Percentiles rank a stretch among this genome's conserved stretches.
Evolutionary conservation across 2,797 vertebrate genomes (phyloP).

Genomic region (Anguilla pacifica): DNA sequence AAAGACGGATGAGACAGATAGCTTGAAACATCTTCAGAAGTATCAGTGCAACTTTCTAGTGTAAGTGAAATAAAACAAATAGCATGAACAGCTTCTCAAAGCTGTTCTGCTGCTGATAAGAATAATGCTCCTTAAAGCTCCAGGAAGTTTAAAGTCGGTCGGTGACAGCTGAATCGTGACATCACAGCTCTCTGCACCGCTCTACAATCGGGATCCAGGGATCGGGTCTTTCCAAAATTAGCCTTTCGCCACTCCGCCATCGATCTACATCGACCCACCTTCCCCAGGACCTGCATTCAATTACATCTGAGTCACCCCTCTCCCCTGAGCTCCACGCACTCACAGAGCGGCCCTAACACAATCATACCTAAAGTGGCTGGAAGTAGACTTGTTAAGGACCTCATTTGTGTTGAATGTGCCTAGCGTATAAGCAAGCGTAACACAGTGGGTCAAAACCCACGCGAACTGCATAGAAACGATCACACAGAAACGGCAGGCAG

Average conservation of each 20-base stretch:
- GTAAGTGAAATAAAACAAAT: not conserved
- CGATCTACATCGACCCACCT: slow-evolving; percentile 64
- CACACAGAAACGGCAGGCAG: not conserved
- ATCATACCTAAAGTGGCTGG: not conserved
- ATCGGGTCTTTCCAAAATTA: slow-evolving; percentile 28
- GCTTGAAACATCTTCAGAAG: not conserved
- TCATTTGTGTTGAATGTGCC: not conserved
- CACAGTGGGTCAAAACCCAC: not conserved
- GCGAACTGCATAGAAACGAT: not conserved
- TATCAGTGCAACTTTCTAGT: not conserved
- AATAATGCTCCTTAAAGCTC: not conserved
- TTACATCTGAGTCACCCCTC: slow-evolving; percentile 52
- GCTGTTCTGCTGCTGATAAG: not conserved
- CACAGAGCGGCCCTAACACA: not conserved
- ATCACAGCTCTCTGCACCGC: not conserved
- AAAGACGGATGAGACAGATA: not conserved
- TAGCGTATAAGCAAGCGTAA: not conserved
- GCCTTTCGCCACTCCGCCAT: slow-evolving; percentile 22
- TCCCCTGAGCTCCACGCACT: not conserved
- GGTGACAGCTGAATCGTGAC: not conserved
- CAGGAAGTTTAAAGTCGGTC: not conserved
- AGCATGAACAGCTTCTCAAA: not conserved
- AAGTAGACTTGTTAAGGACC: not conserved
- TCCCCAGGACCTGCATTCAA: slow-evolving; percentile 58
- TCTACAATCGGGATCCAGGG: not conserved